Percentiles rank a stretch among this genome's conserved stretches.
These are phyloP conservation scores for Mamestra configurata DNA, from an alignment of 1,140 invertebrate genomes.

Conservation along the genomic window DNA sequence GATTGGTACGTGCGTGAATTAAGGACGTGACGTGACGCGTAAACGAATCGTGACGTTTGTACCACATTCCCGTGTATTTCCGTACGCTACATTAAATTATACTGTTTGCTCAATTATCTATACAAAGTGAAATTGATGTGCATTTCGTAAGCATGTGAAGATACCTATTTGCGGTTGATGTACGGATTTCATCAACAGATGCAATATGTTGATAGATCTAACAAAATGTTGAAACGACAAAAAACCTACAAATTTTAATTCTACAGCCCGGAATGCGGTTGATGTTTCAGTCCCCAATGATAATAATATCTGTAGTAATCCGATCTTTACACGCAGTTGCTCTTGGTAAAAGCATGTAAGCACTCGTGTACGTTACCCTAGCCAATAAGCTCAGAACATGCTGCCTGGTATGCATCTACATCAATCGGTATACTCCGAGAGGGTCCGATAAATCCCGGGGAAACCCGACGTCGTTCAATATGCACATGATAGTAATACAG, in stretches of 20 bases:
- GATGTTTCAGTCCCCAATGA: too few species aligned
- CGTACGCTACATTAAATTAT: not conserved
- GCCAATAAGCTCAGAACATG: conserved; percentile 22
- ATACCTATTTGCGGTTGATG: not conserved
- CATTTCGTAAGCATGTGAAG: not conserved
- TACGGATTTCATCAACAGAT: not conserved
- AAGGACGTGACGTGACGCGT: conserved; percentile 32
- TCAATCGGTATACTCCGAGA: conserved; percentile 23
- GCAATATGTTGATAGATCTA: not conserved
- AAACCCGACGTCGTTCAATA: conserved; percentile 39
- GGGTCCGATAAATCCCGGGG: conserved; percentile 48
- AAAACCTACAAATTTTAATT: too few species aligned
- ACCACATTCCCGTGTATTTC: conserved; percentile 28
- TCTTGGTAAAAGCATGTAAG: not conserved
- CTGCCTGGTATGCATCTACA: conserved; percentile 8
- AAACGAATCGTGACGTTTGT: conserved; percentile 38
- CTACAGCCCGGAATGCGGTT: too few species aligned
- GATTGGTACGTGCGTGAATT: conserved; percentile 26
- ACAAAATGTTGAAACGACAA: too few species aligned
- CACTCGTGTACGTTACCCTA: not conserved
- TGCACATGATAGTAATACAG: conserved; percentile 48
- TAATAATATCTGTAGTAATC: too few species aligned
- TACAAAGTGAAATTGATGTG: conserved; percentile 9
- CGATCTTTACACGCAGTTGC: not conserved
- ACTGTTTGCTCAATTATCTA: conserved; percentile 4